A percentile compares a stretch with the other conserved stretches of the same genome.
phyloP scores from a whole-genome alignment of 2,797 vertebrate species.

The Salmo trutta region DNA sequence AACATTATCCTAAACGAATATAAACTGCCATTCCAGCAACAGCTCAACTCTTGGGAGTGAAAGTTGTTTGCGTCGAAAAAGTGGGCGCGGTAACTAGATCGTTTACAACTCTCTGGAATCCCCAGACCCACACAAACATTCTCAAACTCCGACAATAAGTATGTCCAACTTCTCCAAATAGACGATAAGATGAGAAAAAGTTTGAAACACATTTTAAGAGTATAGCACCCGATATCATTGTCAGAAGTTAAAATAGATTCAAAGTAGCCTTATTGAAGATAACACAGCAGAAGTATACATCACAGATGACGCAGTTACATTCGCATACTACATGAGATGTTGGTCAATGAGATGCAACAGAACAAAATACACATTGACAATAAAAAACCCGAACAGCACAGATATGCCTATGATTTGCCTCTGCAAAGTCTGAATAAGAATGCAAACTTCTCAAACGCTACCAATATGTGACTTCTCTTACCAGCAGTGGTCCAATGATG shows the following conservation, averaged over 20 bases:
- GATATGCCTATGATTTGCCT: not conserved
- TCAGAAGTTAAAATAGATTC: constrained; percentile 1
- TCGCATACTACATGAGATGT: constrained; percentile 35
- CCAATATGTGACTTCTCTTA: not conserved
- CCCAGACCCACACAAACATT: not conserved
- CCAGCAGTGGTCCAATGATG: not conserved
- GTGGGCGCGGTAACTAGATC: constrained; percentile 67
- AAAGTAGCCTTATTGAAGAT: not conserved
- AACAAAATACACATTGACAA: not conserved
- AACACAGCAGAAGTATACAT: constrained; percentile 11
- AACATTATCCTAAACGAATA: too few relatives aligned
- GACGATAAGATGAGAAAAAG: not conserved
- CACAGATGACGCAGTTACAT: constrained; percentile 38
- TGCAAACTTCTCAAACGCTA: too few relatives aligned
- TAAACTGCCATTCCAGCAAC: not conserved
- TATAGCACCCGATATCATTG: not conserved
- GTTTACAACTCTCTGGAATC: constrained; percentile 47
- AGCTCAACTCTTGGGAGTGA: constrained; percentile 29
- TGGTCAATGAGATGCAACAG: constrained; percentile 66
- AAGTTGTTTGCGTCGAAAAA: constrained; percentile 68
- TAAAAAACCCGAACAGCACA: not conserved
- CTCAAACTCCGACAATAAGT: not conserved
- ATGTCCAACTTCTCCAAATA: not conserved
- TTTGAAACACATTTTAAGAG: not conserved
- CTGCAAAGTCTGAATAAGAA: not conserved